Percentiles rank a stretch among this genome's conserved stretches.
phyloP scores from a whole-genome alignment of 2,113 vertebrate genomes.

The Stictonetta naevosa region DNA sequence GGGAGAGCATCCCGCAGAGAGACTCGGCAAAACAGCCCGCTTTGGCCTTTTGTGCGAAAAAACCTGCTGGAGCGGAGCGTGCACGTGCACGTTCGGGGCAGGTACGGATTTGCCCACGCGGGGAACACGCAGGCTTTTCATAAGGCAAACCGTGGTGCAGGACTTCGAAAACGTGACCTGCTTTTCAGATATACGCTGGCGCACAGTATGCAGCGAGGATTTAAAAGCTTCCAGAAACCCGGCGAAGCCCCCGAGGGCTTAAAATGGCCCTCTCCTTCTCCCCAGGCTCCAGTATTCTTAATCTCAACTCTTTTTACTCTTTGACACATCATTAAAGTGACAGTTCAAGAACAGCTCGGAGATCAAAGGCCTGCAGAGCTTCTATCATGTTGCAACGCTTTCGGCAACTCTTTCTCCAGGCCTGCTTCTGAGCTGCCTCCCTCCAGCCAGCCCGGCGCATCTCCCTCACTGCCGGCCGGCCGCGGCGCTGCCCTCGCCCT shows the following conservation, averaged over 20 bases:
- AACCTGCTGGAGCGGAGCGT: slow-evolving; percentile 1
- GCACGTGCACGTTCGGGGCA: slow-evolving; percentile 21
- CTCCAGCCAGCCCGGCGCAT: neutral
- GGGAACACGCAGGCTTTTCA: neutral
- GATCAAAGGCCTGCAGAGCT: slow-evolving; percentile 65
- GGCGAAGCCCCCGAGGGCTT: slow-evolving; percentile 45
- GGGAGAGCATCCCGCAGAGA: neutral
- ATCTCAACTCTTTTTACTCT: slow-evolving; percentile 63
- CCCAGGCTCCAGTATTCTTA: slow-evolving; percentile 68
- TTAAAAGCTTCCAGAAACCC: slow-evolving; percentile 60
- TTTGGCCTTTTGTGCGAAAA: neutral
- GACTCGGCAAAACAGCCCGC: neutral
- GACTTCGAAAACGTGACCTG: neutral
- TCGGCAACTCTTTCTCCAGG: slow-evolving; percentile 41
- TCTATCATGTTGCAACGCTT: slow-evolving; percentile 47
- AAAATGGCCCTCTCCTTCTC: slow-evolving; percentile 63
- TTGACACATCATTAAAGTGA: slow-evolving; percentile 73
- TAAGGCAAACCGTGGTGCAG: neutral
- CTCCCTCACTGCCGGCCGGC: neutral
- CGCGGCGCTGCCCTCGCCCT: neutral
- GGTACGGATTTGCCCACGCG: slow-evolving; percentile 7
- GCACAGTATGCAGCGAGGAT: neutral
- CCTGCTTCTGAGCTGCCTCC: neutral
- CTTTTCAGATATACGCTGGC: neutral
- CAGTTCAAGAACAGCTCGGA: slow-evolving; percentile 61